These are phyloP conservation scores for Incurvaria masculella DNA, from an alignment of 2,888 invertebrate species.

Conservation along the genomic window DNA sequence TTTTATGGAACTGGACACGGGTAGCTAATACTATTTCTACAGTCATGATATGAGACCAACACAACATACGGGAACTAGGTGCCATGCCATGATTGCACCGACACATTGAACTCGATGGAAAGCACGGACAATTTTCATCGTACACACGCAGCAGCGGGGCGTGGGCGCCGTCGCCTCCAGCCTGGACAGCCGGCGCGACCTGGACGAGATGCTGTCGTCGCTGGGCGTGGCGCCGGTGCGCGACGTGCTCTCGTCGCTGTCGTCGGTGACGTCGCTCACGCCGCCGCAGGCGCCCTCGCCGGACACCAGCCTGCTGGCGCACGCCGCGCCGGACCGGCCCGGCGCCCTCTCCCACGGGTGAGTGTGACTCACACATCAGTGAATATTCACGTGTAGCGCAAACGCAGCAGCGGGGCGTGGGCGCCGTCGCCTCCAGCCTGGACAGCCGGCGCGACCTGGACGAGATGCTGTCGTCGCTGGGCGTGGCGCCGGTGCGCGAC, in stretches of 20 bases:
- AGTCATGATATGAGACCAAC: too few relatives aligned
- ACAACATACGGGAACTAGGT: too few relatives aligned
- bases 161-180: constrained; percentile 42
- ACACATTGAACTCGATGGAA: too few relatives aligned
- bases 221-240: constrained; percentile 86
- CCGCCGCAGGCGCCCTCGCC: constrained; percentile 81
- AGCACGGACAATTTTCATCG: too few relatives aligned
- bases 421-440: constrained; percentile 44
- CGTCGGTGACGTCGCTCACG: constrained; percentile 76
- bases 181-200: constrained; percentile 57
- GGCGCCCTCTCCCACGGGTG: neutral
- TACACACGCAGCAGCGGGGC: constrained; percentile 51
- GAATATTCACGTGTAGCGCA: too few relatives aligned
- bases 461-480: constrained; percentile 70
- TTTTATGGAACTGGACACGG: too few relatives aligned
- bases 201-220: constrained; percentile 85
- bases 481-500: constrained; percentile 73
- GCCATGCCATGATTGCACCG: too few relatives aligned
- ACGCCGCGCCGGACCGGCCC: neutral
- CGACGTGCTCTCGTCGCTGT: constrained; percentile 79
- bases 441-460: constrained; percentile 60
- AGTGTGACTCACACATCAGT: constrained; percentile 34
- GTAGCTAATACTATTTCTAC: too few relatives aligned
- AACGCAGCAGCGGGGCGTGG: constrained; percentile 52
- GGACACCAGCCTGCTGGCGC: constrained; percentile 65